Evolutionary conservation across 2,797 vertebrate species (phyloP).

Genomic region (Bradypodion ventrale): DNA sequence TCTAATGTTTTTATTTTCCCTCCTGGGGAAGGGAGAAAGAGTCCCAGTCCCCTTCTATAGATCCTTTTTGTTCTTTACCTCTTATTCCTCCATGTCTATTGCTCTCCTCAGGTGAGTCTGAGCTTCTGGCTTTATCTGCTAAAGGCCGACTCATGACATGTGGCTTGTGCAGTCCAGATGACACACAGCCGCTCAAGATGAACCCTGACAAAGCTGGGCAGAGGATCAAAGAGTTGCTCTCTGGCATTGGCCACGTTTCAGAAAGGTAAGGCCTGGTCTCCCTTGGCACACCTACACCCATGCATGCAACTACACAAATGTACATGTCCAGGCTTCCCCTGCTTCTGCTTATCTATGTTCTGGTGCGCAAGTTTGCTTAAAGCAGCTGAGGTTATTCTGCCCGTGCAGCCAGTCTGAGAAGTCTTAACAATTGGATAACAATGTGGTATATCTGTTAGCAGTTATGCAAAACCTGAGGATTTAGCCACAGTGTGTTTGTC

Average conservation of each 20-base stretch:
- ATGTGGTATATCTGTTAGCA: neutral
- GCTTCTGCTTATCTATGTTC: fast-evolving
- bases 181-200: slow-evolving; percentile 22
- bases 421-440: neutral
- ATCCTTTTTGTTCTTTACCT: fast-evolving
- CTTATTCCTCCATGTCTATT: fast-evolving
- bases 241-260: slow-evolving; percentile 86
- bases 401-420: fast-evolving
- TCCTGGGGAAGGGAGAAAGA: too few relatives aligned
- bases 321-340: fast-evolving
- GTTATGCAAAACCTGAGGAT: neutral
- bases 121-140: slow-evolving; percentile 83
- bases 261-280: slow-evolving; percentile 79
- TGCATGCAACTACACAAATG: neutral
- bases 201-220: slow-evolving; percentile 71
- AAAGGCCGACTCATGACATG: slow-evolving; percentile 86
- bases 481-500: neutral
- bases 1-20: neutral
- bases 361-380: neutral
- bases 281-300: neutral
- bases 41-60: fast-evolving
- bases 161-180: slow-evolving; percentile 66
- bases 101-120: slow-evolving; percentile 69
- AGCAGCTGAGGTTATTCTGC: neutral
- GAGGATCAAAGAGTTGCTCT: slow-evolving; percentile 84